phyloP scores from a whole-genome alignment of 2,113 vertebrate species.

The Potamarius usumacintae region DNA sequence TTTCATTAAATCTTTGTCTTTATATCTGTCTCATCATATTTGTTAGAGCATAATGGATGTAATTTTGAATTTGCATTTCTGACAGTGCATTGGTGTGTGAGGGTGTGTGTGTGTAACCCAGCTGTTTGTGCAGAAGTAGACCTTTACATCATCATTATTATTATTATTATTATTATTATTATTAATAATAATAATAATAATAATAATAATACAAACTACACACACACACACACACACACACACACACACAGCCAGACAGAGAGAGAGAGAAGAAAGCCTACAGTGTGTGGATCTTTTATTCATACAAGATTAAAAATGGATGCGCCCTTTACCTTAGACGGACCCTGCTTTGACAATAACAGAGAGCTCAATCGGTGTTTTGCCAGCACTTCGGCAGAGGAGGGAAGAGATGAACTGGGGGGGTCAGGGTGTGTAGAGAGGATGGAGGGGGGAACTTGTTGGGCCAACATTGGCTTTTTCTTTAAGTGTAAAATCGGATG shows the following conservation, averaged over 20 bases:
- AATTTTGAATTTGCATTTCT: neutral
- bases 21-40: neutral
- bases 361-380: conserved; percentile 83
- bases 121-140: neutral
- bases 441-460: conserved; percentile 63
- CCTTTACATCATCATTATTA: neutral
- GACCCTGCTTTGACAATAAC: conserved; percentile 79
- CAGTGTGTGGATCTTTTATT: conserved; percentile 83
- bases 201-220: neutral
- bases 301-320: conserved; percentile 84
- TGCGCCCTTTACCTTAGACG: conserved; percentile 79
- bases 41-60: neutral
- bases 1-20: neutral
- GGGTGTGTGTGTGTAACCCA: neutral
- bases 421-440: neutral
- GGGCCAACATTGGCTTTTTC: conserved; percentile 67
- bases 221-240: neutral
- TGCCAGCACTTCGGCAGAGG: conserved; percentile 59
- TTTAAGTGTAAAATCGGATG: conserved; percentile 77
- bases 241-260: neutral
- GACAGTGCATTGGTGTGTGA: neutral
- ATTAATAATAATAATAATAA: neutral
- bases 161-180: neutral
- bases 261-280: conserved; percentile 60
- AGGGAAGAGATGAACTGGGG: neutral